Conservation (phyloP, 2,888 invertebrate species). For the Piscicola geometra region DNA sequence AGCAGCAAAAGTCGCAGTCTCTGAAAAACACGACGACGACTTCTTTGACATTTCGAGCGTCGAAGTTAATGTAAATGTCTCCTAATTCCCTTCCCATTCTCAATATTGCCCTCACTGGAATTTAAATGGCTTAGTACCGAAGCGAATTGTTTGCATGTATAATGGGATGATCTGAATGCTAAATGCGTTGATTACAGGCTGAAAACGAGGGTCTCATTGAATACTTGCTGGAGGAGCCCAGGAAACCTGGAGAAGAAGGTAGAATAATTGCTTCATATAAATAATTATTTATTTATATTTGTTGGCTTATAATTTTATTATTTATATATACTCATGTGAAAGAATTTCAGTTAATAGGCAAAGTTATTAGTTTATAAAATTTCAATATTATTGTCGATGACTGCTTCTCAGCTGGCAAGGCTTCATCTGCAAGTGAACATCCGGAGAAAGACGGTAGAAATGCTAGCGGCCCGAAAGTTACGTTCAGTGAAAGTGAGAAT, state of each 20-base stretch:
- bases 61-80: slow-evolving; percentile 19
- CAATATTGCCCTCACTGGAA: neutral
- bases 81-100: neutral
- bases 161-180: neutral
- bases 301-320: too few relatives aligned
- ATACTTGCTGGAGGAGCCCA: slow-evolving; percentile 28
- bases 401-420: too few relatives aligned
- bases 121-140: neutral
- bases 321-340: too few relatives aligned
- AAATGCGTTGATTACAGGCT: too few relatives aligned
- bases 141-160: neutral
- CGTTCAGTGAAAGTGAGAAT: neutral
- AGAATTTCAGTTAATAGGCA: too few relatives aligned
- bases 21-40: slow-evolving; percentile 22
- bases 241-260: slow-evolving; percentile 7
- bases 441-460: too few relatives aligned
- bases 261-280: too few relatives aligned
- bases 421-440: too few relatives aligned
- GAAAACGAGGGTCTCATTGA: slow-evolving; percentile 13
- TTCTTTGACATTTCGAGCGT: slow-evolving; percentile 30
- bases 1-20: neutral
- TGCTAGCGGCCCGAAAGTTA: neutral
- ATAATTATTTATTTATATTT: too few relatives aligned
- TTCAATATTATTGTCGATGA: too few relatives aligned
- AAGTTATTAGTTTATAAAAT: too few relatives aligned